Evolutionary conservation across 2,888 invertebrate genomes (phyloP), one percentile per base, ranked within the genome.

Genomic region (Spodoptera littoralis): DNA sequence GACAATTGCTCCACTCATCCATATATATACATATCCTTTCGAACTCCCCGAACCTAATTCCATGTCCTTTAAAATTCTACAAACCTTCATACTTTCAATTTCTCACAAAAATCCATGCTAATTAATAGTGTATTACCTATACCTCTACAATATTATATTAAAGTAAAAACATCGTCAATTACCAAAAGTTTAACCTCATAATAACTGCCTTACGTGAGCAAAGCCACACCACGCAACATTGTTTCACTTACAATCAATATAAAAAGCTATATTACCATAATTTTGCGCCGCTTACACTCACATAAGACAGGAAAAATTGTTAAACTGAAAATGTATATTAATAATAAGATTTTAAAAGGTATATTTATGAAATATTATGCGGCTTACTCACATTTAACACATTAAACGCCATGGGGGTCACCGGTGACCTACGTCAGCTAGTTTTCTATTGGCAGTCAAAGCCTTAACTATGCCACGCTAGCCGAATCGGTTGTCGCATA

Each of bases 141-240:
- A n/a, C n/a, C n/a, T n/a, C n/a, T n/a, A n/a, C n/a, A n/a, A n/a
- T 18, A 47, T 60, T 22, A 36, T 9, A 8, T 36, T 27, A 55
- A 70, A 60, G 36, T 9, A 13, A 12, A 71, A 65, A 52, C 47
- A 70, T 74, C 67, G 74, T 67, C 71, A 65, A 58, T 58, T 36
- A 67, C 48, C 71, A 48, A 27, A 76, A 48, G 13, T 49, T 56
- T 18, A 48, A 58, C 48, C 36, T 55, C 53, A 57, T 64, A 60
- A 55, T 50, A 68, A 54, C 59, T 57, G 66, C 57, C 71, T 74
- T 71, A 61, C 67, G 77, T 70, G 71, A 77, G 74, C 56, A 63
- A 55, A 18, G 49, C 54, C 57, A 60, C 60, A 55, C 57, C 55
- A 73, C 76, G 70, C 73, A 59, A 72, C 30, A 69, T 48, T 27